Evolutionary conservation across 2,797 vertebrate genomes (phyloP), one percentile per base, ranked within the genome.

Genomic region (Esox masquinongy): DNA sequence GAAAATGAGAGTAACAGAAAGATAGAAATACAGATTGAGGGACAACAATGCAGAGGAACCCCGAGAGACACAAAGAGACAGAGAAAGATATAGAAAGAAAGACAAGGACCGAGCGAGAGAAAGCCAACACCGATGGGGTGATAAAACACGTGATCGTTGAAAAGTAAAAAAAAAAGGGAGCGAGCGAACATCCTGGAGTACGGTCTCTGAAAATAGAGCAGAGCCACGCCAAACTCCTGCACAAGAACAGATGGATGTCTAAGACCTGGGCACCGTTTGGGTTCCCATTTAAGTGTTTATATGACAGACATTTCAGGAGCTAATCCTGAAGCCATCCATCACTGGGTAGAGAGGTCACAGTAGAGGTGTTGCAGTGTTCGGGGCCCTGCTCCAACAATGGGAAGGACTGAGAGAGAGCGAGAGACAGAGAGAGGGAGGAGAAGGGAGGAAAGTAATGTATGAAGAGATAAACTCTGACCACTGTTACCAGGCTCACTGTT

Each of bases 291-390:
- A 50, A 15, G 22, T 50, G 43, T 29, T 70, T 29, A 70, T 70
- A 50, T 50, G 43, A 70, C 43, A 70, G 47, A 22, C 43, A 70
- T 17, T 16, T 70, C 68, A 70, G 43, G 43, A 43, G 5, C 47
- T 68, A 43, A 22, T 68, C 67, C 31, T 43, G 29, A 34, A 68
- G 9, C 15, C 31, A 29, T 36, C 8, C 29, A 1, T 63, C 19
- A 31, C 75, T 67, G 50, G 59, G 51, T 47, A 68, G 47, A 68
- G 31, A 2, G 19, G 56, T 61, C 56, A 61, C 56, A 24, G 56
- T 24, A 61, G 56, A 63, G 49, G 70, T 47, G 53, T 22, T 31
- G 70, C 64, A 26, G 59, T 77, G 53, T 75, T 74, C 53, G 47
- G 22, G 53, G 61, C 61, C 24, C 15, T 17, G 12, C 29, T 53